Evolutionary conservation across 2,113 vertebrate genomes (phyloP).

Genomic region (Dasypus novemcinctus): DNA sequence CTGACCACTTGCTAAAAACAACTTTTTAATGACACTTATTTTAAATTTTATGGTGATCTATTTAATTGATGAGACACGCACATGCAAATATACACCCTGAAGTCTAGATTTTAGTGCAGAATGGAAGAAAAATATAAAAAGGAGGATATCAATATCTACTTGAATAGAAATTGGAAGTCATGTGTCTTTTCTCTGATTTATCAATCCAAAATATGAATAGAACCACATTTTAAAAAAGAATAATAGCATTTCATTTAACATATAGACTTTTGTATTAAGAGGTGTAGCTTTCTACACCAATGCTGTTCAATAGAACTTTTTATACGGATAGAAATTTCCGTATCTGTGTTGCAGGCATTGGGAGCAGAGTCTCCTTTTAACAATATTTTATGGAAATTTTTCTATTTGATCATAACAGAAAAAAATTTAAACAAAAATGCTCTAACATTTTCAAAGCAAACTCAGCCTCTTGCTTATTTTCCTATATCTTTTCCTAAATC

Average conservation of each 20-base stretch:
- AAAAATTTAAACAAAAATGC: constrained; percentile 67
- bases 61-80: background rate
- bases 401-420: constrained; percentile 42
- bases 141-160: background rate
- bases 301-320: background rate
- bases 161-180: background rate
- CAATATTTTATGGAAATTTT: background rate
- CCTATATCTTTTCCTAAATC: constrained; percentile 78
- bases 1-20: background rate
- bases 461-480: constrained; percentile 83
- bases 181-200: background rate
- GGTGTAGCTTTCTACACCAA: background rate
- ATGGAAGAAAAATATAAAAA: background rate
- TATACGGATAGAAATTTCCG: background rate
- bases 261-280: constrained; percentile 1
- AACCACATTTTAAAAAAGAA: background rate
- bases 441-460: constrained; percentile 70
- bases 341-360: background rate
- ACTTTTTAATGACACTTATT: background rate
- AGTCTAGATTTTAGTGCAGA: background rate
- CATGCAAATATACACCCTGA: background rate
- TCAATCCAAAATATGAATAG: background rate
- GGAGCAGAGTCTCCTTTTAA: background rate
- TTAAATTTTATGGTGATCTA: background rate
- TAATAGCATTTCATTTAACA: background rate